These are phyloP conservation scores for Odontophorus gujanensis DNA, from an alignment of 2,113 vertebrate genomes.

Conservation along the genomic window DNA sequence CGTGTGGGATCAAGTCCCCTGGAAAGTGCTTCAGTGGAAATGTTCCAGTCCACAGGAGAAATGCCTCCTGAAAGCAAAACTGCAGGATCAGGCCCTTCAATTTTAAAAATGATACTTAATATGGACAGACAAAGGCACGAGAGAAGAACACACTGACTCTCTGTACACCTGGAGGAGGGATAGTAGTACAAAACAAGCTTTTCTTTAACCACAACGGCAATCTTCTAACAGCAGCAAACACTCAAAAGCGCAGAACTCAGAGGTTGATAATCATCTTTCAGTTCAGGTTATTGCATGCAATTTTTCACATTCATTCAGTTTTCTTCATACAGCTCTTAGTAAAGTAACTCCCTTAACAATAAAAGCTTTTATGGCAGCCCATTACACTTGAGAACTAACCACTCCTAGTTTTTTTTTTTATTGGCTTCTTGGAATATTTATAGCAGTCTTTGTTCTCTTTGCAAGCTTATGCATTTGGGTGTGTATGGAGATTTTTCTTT, in stretches of 20 bases:
- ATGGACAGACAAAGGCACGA: conserved; percentile 62
- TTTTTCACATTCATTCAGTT: conserved; percentile 85
- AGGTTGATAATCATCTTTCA: conserved; percentile 85
- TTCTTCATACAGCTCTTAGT: conserved; percentile 82
- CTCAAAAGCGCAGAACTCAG: conserved; percentile 79
- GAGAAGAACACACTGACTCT: conserved; percentile 76
- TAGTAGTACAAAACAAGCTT: conserved; percentile 79
- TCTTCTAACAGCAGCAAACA: conserved; percentile 80
- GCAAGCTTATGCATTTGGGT: conserved; percentile 70
- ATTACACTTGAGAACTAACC: conserved; percentile 81
- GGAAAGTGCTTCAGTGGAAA: conserved; percentile 35
- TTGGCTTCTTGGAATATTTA: conserved; percentile 84
- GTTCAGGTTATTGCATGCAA: conserved; percentile 83
- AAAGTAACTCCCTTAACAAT: conserved; percentile 85
- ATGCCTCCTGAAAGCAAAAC: conserved; percentile 29
- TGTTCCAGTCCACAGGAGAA: background rate
- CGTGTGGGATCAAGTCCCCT: background rate
- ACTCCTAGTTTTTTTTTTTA: conserved; percentile 80
- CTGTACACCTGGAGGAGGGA: conserved; percentile 76
- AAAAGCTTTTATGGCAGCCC: conserved; percentile 84
- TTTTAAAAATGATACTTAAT: conserved; percentile 76
- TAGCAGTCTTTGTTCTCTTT: conserved; percentile 82
- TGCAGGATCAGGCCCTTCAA: conserved; percentile 62
- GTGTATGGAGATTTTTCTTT: conserved; percentile 39
- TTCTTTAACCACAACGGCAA: conserved; percentile 81